These are phyloP conservation scores for Bombyx mori DNA, from an alignment of 1,140 invertebrate genomes.

Conservation along the genomic window DNA sequence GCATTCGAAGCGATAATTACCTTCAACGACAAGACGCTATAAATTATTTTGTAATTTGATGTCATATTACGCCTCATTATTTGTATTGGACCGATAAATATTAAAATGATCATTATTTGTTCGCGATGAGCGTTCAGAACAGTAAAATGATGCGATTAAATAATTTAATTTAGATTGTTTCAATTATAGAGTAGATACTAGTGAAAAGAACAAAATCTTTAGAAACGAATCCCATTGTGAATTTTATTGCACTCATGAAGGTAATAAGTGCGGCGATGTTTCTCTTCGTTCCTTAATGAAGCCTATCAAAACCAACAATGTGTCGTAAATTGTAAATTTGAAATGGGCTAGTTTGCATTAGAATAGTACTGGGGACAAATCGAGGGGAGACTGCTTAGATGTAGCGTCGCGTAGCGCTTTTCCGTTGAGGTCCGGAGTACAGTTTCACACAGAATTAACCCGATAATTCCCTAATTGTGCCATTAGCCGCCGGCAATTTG, in stretches of 20 bases:
- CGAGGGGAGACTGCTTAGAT: slow-evolving; percentile 1
- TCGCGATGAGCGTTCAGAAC: too few relatives aligned
- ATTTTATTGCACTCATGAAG: too few relatives aligned
- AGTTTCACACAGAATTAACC: slow-evolving; percentile 61
- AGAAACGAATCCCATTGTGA: too few relatives aligned
- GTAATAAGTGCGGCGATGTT: too few relatives aligned
- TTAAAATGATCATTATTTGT: background rate
- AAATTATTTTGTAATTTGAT: slow-evolving; percentile 56
- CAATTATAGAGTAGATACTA: too few relatives aligned
- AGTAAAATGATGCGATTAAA: too few relatives aligned
- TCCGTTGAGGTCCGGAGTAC: slow-evolving; percentile 22
- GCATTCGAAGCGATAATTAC: slow-evolving; percentile 15
- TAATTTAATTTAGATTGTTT: too few relatives aligned
- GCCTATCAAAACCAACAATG: slow-evolving; percentile 46
- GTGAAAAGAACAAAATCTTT: too few relatives aligned
- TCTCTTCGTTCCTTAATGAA: background rate
- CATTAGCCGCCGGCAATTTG: slow-evolving; percentile 56
- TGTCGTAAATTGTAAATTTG: slow-evolving; percentile 47
- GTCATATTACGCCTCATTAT: slow-evolving; percentile 29
- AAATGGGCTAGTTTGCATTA: slow-evolving; percentile 53
- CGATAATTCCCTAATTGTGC: slow-evolving; percentile 60
- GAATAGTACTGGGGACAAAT: slow-evolving; percentile 29
- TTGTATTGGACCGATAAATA: slow-evolving; percentile 19
- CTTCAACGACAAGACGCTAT: slow-evolving; percentile 12
- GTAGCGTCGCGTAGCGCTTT: slow-evolving; percentile 1